Evolutionary conservation across 2,888 invertebrate species (phyloP).

Genomic region (Drosophila flavopinicola): DNA sequence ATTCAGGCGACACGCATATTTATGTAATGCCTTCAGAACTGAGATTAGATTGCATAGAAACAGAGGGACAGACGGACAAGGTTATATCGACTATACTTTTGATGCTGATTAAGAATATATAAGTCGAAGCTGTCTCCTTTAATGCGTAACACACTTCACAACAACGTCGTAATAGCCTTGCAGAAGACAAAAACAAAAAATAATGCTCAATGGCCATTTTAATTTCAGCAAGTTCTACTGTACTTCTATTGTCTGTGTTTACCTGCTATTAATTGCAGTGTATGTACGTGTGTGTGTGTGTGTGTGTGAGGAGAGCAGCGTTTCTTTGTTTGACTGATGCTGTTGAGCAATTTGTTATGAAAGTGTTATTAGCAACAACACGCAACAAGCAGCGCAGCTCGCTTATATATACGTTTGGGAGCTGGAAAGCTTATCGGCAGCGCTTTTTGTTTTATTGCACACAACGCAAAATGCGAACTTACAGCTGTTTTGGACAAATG

Average conservation of each 20-base stretch:
- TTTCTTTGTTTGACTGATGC: conserved; percentile 59
- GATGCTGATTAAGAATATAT: no score
- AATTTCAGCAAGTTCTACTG: neutral
- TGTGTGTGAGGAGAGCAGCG: conserved; percentile 14
- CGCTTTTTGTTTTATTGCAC: conserved; percentile 25
- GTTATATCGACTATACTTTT: no score
- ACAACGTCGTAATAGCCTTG: no score
- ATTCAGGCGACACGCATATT: no score
- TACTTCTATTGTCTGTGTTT: conserved; percentile 16
- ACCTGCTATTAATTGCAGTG: conserved; percentile 22
- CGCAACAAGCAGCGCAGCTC: conserved; percentile 13
- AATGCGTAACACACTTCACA: no score
- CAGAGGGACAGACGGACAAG: no score
- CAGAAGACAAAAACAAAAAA: no score
- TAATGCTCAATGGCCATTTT: no score
- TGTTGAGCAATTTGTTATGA: conserved; percentile 15
- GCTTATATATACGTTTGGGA: neutral
- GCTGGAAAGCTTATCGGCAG: conserved; percentile 28
- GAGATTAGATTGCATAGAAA: no score
- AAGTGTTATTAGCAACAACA: conserved; percentile 3
- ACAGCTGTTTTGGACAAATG: conserved; percentile 18
- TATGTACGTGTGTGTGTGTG: conserved; percentile 10
- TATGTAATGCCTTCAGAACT: no score
- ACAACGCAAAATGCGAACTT: conserved; percentile 18
- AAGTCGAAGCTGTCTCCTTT: no score